phyloP scores from a whole-genome alignment of 2,797 vertebrate species.

The Clamator glandarius region DNA sequence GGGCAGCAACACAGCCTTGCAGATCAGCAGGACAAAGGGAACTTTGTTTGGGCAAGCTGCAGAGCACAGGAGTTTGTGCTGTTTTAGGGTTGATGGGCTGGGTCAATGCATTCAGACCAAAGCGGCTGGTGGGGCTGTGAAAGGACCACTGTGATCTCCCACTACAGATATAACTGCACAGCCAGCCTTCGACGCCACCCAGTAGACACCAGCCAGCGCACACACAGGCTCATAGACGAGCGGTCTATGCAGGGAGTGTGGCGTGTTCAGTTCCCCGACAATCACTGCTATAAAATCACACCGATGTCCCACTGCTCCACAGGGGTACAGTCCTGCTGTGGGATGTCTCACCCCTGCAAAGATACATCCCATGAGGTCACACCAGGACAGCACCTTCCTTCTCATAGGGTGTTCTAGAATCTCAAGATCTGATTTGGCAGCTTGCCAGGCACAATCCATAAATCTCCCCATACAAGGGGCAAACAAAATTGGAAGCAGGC shows the following conservation, averaged over 20 bases:
- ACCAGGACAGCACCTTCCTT: neutral
- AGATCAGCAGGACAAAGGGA: neutral
- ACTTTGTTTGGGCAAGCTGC: neutral
- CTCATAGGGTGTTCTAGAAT: neutral
- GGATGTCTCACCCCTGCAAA: neutral
- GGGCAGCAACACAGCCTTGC: neutral
- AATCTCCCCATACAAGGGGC: neutral
- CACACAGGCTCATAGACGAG: fast-evolving
- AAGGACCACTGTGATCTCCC: neutral
- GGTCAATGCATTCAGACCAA: neutral
- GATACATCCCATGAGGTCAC: neutral
- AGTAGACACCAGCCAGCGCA: neutral
- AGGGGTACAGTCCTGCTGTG: neutral
- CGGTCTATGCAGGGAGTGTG: neutral
- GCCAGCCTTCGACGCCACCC: neutral
- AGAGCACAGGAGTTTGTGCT: fast-evolving
- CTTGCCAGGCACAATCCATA: neutral
- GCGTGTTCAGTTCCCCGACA: neutral
- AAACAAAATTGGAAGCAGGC: neutral
- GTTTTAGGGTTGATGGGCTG: neutral
- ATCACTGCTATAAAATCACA: neutral
- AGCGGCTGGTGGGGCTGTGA: neutral
- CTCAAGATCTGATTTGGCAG: neutral
- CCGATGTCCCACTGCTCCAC: neutral
- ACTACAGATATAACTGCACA: neutral